These are phyloP conservation scores for Philereme transversata DNA, from an alignment of 2,888 invertebrate species.

Conservation along the genomic window DNA sequence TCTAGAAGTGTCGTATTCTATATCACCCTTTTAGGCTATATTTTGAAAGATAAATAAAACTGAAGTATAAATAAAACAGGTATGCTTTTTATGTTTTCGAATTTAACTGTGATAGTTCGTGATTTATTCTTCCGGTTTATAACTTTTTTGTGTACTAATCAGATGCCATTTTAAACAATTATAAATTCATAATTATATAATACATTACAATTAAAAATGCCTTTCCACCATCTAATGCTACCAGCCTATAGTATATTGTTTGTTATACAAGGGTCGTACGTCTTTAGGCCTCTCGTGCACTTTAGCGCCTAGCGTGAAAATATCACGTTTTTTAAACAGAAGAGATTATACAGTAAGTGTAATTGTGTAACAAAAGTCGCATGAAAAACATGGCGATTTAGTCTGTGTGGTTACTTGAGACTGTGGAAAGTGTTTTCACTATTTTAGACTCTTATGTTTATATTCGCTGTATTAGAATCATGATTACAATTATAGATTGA, in stretches of 20 bases:
- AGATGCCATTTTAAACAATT: neutral
- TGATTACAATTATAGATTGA: neutral
- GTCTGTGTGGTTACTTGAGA: too few species aligned
- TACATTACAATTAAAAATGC: neutral
- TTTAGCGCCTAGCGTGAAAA: too few species aligned
- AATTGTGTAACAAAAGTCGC: too few species aligned
- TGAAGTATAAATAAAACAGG: constrained; percentile 30
- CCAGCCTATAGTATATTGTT: neutral
- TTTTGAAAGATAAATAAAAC: constrained; percentile 2
- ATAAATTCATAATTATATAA: neutral
- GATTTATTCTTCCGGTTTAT: constrained; percentile 35
- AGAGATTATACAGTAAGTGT: too few species aligned
- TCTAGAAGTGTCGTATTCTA: too few species aligned
- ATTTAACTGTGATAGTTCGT: constrained; percentile 64
- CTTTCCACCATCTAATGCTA: neutral
- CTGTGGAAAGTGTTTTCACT: too few species aligned
- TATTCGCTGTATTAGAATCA: neutral
- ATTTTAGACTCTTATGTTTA: neutral
- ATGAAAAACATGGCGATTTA: too few species aligned
- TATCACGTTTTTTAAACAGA: too few species aligned
- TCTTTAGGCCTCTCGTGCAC: too few species aligned
- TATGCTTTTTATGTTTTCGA: constrained; percentile 49
- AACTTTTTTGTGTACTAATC: constrained; percentile 1
- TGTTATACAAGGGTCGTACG: too few species aligned
- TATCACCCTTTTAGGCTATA: neutral